Evolutionary conservation across 2,888 invertebrate species (phyloP), one percentile per base, ranked within the genome.

Genomic region (Tiphia femorata): DNA sequence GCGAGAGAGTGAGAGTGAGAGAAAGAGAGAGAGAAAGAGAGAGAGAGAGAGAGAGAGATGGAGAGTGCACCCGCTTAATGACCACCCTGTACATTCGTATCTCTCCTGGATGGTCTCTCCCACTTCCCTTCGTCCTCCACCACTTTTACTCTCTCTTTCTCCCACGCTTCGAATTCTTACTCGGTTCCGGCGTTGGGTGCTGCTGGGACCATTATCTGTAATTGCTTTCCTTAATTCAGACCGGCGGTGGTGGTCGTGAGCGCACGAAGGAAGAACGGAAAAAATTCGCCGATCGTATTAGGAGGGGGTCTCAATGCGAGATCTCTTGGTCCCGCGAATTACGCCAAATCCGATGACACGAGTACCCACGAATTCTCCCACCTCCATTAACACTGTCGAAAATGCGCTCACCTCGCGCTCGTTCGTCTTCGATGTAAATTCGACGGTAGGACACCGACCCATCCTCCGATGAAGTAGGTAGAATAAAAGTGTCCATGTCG

Each of bases 141-240:
- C 5, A 7, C 20, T 30, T 19, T 10, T 8, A 5, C 30, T 33
- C 41, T 33, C 23, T 41, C 48, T 42, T 35, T 42, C 38, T 55
- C 53, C 49, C 44, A 47, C 54, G 46, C 47, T 38, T 14, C 37
- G 25, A 35, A 57, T 48, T 60, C 49, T 50, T 51, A 21, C 27
- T 41, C 43, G 43, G 65, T 58, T 57, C 50, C 47, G 65, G 48
- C 25, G 53, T 49, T 50, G 64, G 65, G 60, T 50, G 65, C 62
- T 60, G 58, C 66, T 44, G 60, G 64, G 70, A 60, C 72, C 76
- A 79, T 79, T 79, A 79, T 76, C 79, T 74, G 67, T 77, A 79
- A 79, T 79, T 79, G 75, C 77, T 77, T 78, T 75, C 70, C 73
- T 73, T 78, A 77, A 78, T 78, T 78, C 69, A 62, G 64, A 55